Conservation (phyloP, 1,140 invertebrate species). For the Solen grandis region DNA sequence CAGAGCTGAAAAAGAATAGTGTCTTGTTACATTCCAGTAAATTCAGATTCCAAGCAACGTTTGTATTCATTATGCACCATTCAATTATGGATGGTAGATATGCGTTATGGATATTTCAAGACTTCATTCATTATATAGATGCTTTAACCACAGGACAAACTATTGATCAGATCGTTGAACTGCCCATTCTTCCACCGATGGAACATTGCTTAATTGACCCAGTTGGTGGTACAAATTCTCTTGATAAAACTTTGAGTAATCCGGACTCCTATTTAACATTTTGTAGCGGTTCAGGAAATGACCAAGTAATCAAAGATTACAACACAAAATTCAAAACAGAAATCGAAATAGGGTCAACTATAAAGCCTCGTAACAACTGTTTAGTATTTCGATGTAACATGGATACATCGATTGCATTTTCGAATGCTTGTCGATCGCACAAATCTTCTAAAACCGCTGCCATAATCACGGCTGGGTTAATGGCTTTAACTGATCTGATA, state of each 20-base stretch:
- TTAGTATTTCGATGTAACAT: slow-evolving; percentile 11
- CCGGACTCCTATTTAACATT: not conserved
- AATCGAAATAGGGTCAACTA: not conserved
- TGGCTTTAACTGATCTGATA: slow-evolving; percentile 33
- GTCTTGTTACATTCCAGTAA: not conserved
- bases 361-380: slow-evolving; percentile 24
- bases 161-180: not conserved
- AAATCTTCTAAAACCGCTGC: slow-evolving; percentile 8
- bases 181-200: slow-evolving; percentile 32
- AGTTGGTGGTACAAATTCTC: too few species aligned
- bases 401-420: not conserved
- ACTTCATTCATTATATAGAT: slow-evolving; percentile 29
- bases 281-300: slow-evolving; percentile 9
- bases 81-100: slow-evolving; percentile 48
- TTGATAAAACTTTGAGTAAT: not conserved
- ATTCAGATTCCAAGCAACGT: slow-evolving; percentile 6
- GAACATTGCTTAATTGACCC: not conserved
- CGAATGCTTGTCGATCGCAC: not conserved
- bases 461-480: slow-evolving; percentile 12
- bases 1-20: not conserved
- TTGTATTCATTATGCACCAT: slow-evolving; percentile 44
- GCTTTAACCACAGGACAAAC: not conserved
- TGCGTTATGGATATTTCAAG: slow-evolving; percentile 48
- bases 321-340: slow-evolving; percentile 14
- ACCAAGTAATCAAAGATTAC: slow-evolving; percentile 15